Base-by-base conservation (phyloP, 2,888 invertebrate species). In the Eucera pruinosa region DNA sequence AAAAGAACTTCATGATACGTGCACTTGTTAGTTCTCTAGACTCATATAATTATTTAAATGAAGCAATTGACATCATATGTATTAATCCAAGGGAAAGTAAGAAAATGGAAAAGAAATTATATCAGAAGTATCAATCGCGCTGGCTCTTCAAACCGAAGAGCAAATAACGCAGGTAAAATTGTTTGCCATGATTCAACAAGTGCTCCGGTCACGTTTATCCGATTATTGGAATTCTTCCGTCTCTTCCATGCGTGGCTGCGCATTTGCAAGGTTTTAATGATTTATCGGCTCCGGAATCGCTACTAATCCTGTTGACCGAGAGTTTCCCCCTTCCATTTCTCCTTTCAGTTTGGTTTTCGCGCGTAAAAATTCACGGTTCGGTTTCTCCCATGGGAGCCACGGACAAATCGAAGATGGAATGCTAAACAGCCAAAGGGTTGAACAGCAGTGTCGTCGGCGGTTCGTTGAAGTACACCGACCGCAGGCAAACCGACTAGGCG, bases 361-460 rank as follows among this genome's bases (percentile, higher is more conserved):
- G 54, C 65, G 45, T 43, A 80, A 80, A 80, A 80, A 74, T 74
- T 41, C 65, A 55, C 41, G 36, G 61, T 27, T 20, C 20, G 27
- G n/a, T 43, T 65, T 55, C 67, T 39, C 71, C 58, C 57, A 64
- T 74, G 83, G 85, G 78, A 86, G 81, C 65, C 72, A 54, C 71
- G 43, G 61, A 67, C 79, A 86, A 90, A 91, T 91, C 91, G 90
- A 91, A 91, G 90, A 91, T 89, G 89, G 91, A 92, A 92, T 92
- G 90, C 89, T 90, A 91, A 91, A 89, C 89, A 91, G 90, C 86
- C 88, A 87, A 91, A 91, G 91, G 91, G 91, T 91, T 91, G 88
- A 90, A 88, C 86, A 76, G 2, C 65, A 74, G 76, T 84, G 85
- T 86, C 85, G 86, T 84, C 81, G 81, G 76, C 85, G 86, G 86